Evolutionary conservation across 30 jellyfish, hydroid and myxozoan genomes (phyloP), one percentile per base, ranked within the genome.

Genomic region (Aurelia sp.): DNA sequence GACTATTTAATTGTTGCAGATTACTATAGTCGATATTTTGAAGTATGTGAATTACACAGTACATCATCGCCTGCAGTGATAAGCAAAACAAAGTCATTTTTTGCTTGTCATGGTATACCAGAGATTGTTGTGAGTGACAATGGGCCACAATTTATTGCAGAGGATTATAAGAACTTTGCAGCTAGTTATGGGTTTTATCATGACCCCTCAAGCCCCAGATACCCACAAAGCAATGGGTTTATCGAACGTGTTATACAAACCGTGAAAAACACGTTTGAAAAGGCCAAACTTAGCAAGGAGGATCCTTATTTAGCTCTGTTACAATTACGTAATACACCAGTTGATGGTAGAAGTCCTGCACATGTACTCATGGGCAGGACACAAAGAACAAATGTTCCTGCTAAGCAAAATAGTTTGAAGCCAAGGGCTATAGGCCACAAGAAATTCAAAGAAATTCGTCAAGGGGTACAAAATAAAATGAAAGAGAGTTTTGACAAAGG

Each of bases 91-190:
- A 81, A 74, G 40, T 35, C 13, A 22, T 44, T 59, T 50, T 60
- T 84, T 58, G 59, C 91, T 74, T 40, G 62, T 33, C 40, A 62
- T 59, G 94, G 94, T 5, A 84, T 84, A 12, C 94, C 91, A 33
- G 78, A 62, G 81, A 73, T 20, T 27, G 48, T 53, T 59, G 57
- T 74, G 61, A 27, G 71, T 19, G 94, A 84, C 70, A 84, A 84
- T 84, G 94, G 94, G 17, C 72, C 81, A 11, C 91, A 72, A 35
- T 75, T 53, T 31, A 57, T 24, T 17, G 41, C 90, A 16, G 27
- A 84, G 18, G 79, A 72, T 2, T 84, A 21, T 61, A 78, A 74
- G 40, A n/a, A 30, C 17, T 84, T 84, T 33, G 76, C 57, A 59
- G 71, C 24, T 8, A 27, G 21, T 10, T 84, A 59, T 44, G 91